Percentiles rank a stretch among this genome's conserved stretches.
Conservation (phyloP, 2,888 invertebrate genomes). For the Oxycera nigricornis region DNA sequence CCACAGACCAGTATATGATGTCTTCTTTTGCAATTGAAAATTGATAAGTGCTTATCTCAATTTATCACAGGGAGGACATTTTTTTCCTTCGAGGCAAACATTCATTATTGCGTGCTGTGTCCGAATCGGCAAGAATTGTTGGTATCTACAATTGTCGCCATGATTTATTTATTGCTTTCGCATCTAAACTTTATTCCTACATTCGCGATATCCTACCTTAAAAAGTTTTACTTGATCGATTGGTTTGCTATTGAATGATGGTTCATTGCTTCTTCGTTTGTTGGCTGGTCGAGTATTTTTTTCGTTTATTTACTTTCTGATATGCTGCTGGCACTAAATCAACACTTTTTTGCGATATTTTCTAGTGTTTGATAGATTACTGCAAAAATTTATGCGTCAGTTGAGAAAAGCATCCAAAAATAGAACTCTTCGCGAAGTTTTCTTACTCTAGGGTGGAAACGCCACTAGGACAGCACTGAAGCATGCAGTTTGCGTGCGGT, state of each 20-base stretch:
- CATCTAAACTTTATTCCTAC: not conserved
- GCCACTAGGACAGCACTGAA: too few species aligned
- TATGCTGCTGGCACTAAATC: constrained; percentile 7
- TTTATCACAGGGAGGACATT: too few species aligned
- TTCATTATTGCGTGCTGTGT: too few species aligned
- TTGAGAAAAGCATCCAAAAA: not conserved
- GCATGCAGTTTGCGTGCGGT: too few species aligned
- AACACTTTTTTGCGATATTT: not conserved
- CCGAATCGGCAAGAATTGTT: too few species aligned
- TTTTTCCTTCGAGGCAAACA: too few species aligned
- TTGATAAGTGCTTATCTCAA: too few species aligned
- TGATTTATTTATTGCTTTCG: not conserved
- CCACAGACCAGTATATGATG: too few species aligned
- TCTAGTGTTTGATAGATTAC: not conserved
- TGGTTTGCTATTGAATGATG: not conserved
- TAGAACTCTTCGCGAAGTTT: not conserved
- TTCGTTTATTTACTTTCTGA: not conserved
- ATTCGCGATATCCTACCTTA: not conserved
- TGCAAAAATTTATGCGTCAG: not conserved
- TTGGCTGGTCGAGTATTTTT: not conserved
- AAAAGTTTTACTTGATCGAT: not conserved
- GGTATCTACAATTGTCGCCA: not conserved
- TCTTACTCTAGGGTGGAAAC: too few species aligned
- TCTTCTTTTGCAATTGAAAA: too few species aligned
- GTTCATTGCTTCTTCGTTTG: not conserved